Evolutionary conservation across 2,797 vertebrate species (phyloP).

Genomic region (Xiphorhynchus erythropygius): DNA sequence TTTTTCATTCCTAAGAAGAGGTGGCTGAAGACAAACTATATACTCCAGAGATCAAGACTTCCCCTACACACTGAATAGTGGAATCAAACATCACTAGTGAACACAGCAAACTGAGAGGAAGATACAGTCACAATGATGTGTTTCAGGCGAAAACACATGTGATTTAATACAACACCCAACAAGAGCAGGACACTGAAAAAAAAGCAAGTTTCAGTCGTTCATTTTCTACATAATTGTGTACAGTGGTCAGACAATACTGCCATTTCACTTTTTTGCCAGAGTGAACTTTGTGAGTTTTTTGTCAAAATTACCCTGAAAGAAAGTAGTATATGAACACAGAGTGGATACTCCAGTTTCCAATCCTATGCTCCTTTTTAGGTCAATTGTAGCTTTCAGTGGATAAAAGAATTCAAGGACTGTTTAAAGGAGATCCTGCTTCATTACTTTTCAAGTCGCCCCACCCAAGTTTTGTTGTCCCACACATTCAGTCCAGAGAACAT

Average conservation of each 20-base stretch:
- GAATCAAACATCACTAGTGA: background rate
- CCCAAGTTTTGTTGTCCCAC: conserved; percentile 7
- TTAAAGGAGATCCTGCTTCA: background rate
- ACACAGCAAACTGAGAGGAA: background rate
- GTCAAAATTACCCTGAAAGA: background rate
- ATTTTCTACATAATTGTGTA: background rate
- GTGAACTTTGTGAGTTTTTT: background rate
- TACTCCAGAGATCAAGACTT: background rate
- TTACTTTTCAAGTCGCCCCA: background rate
- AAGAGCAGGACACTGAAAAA: background rate
- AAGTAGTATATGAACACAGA: background rate
- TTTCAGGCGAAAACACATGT: no score
- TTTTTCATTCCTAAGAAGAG: background rate
- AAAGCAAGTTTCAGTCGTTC: background rate
- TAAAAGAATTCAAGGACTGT: background rate
- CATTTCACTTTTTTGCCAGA: background rate
- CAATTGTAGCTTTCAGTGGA: background rate
- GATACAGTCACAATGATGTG: background rate
- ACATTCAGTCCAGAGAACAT: background rate
- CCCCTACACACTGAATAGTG: fast-evolving
- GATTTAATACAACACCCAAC: background rate
- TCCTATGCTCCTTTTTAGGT: background rate
- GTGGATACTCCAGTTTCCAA: background rate
- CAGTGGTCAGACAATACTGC: background rate
- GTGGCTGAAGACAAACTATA: background rate